Evolutionary conservation across 1,140 invertebrate species (phyloP).

Genomic region (Drosophila hydei): DNA sequence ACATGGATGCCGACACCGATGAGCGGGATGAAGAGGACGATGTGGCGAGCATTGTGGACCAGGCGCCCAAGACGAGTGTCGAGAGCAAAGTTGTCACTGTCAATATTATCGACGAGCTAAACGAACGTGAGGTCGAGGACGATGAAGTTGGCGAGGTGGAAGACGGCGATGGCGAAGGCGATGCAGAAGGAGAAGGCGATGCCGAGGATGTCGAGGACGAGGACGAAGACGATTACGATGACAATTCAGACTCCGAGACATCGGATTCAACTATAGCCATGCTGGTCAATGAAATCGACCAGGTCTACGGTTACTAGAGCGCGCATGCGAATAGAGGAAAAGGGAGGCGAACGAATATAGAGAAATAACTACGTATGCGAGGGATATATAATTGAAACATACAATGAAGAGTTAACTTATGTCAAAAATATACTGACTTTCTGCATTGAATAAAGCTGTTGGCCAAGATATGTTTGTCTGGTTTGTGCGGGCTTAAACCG

Average conservation of each 20-base stretch:
- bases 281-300: slow-evolving; percentile 16
- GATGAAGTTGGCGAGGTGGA: neutral
- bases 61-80: neutral
- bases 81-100: neutral
- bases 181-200: neutral
- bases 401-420: too few relatives aligned
- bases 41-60: neutral
- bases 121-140: neutral
- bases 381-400: too few relatives aligned
- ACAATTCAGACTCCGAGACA: slow-evolving; percentile 17
- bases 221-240: neutral
- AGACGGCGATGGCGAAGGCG: neutral
- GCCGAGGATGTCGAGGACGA: slow-evolving; percentile 8
- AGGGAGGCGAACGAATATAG: too few relatives aligned
- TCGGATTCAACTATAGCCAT: slow-evolving; percentile 19
- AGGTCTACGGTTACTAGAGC: slow-evolving; percentile 8
- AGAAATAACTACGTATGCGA: too few relatives aligned
- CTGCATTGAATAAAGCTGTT: neutral
- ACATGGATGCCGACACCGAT: slow-evolving; percentile 7
- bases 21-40: slow-evolving; percentile 3
- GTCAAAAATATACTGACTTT: neutral
- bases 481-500: too few relatives aligned
- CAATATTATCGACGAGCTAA: neutral
- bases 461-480: too few relatives aligned
- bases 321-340: neutral